Evolutionary conservation across 2,113 vertebrate species (phyloP).

Genomic region (Caranx melampygus): DNA sequence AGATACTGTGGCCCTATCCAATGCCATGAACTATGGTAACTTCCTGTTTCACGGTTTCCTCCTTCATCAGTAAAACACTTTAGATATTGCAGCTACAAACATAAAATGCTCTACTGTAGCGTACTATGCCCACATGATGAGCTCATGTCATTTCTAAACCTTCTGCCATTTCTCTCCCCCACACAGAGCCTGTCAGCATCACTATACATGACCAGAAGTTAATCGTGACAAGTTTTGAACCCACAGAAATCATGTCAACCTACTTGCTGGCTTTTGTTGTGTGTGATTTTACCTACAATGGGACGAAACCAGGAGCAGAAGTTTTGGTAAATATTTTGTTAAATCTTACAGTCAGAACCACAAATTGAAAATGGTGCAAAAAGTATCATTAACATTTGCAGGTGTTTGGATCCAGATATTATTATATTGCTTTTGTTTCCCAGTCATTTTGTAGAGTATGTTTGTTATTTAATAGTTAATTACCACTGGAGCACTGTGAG

Average conservation of each 20-base stretch:
- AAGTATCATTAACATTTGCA: background rate
- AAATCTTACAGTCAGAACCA: background rate
- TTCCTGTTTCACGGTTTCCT: background rate
- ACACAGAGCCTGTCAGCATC: slow-evolving; percentile 56
- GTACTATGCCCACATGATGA: too few relatives aligned
- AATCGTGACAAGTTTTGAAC: slow-evolving; percentile 76
- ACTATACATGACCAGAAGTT: rapidly evolving
- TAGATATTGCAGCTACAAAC: background rate
- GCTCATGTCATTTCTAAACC: background rate
- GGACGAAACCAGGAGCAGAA: rapidly evolving
- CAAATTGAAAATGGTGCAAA: background rate
- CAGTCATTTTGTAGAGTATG: background rate
- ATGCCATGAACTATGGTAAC: slow-evolving; percentile 79
- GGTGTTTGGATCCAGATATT: too few relatives aligned
- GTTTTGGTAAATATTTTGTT: slow-evolving; percentile 77
- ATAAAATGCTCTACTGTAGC: background rate
- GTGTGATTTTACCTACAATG: slow-evolving; percentile 68
- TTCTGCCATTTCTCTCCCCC: background rate
- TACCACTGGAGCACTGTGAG: background rate
- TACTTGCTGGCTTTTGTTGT: slow-evolving; percentile 94
- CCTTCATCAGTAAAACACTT: background rate
- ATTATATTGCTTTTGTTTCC: background rate
- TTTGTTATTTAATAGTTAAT: background rate
- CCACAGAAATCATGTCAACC: slow-evolving; percentile 90
- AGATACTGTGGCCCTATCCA: slow-evolving; percentile 84